These are phyloP conservation scores for Sarcophilus harrisii DNA, from an alignment of 2,797 vertebrate species.

Conservation along the genomic window DNA sequence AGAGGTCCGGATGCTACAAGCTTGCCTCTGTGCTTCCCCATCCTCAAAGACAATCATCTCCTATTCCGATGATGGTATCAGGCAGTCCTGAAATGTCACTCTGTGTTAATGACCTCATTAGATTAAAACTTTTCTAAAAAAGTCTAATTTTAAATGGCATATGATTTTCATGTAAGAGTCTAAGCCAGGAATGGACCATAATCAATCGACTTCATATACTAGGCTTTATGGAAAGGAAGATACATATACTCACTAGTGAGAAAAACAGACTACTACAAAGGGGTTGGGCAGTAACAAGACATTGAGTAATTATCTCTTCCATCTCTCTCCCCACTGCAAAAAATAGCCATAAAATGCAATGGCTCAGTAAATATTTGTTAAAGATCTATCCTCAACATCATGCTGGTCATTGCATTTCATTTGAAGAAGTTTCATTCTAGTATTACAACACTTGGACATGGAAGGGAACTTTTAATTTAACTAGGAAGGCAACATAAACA, in stretches of 20 bases:
- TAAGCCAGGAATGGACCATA: constrained; percentile 5
- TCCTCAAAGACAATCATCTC: not conserved
- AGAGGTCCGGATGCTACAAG: not conserved
- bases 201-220: not conserved
- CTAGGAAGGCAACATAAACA: not conserved
- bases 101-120: constrained; percentile 58
- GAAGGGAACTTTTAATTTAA: not conserved
- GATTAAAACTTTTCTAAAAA: constrained; percentile 43
- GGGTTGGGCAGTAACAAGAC: not conserved
- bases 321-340: not conserved
- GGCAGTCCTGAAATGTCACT: constrained; percentile 20
- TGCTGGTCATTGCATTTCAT: not conserved
- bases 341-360: not conserved
- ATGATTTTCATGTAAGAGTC: constrained; percentile 26
- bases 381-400: not conserved
- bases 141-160: constrained; percentile 46
- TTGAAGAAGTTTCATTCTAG: not conserved
- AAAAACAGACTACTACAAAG: not conserved
- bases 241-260: not conserved
- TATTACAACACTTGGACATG: not conserved
- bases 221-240: not conserved
- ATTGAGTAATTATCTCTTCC: not conserved
- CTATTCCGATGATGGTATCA: not conserved
- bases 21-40: not conserved
- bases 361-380: not conserved